Evolutionary conservation across 2,797 vertebrate species (phyloP), one percentile per base, ranked within the genome.

Genomic region (Gila robusta): DNA sequence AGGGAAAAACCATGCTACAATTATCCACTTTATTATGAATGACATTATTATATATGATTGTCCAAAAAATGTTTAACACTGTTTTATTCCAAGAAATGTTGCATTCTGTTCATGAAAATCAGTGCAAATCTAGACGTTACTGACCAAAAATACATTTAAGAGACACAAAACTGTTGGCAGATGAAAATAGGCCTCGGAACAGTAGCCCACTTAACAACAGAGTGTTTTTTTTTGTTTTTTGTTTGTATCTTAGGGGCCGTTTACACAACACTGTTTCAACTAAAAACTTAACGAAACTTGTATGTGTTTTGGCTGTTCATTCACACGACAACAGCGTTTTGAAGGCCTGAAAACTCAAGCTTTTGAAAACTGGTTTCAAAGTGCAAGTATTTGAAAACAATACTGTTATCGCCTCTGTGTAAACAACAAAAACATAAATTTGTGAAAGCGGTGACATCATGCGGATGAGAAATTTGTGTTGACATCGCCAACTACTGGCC

Each of bases 21-120:
- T 37, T 70, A 52, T 54, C 17, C 17, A 78, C n/a, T 69, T 77
- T 84, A 17, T 70, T 69, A 41, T 69, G 26, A 70, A 79, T 67
- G 21, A 5, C 14, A 5, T 76, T 64, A 66, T 81, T 54, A 56
- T 52, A 6, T 47, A 47, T 56, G 47, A 78, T 70, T 78, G 74
- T 70, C 59, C n/a, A 69, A 26, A 83, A 21, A 32, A 44, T 21
- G 35, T 19, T 81, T 21, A 41, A 39, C 81, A 62, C 1, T 0
- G 11, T 14, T 44, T 47, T 2, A 47, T 12, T 26, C 3, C 6
- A 82, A 59, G 35, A 56, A 64, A 80, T 16, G 2, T 2, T 66
- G 39, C 17, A 47, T 35, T n/a, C 16, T 39, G 9, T 23, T 21
- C 4, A 14, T 80, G 39, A 66, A 64, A 37, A 62, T 39, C 2